Percentiles rank a stretch among this genome's conserved stretches.
These are phyloP conservation scores for Gymnodraco acuticeps DNA, from an alignment of 2,797 vertebrate species.

Conservation along the genomic window DNA sequence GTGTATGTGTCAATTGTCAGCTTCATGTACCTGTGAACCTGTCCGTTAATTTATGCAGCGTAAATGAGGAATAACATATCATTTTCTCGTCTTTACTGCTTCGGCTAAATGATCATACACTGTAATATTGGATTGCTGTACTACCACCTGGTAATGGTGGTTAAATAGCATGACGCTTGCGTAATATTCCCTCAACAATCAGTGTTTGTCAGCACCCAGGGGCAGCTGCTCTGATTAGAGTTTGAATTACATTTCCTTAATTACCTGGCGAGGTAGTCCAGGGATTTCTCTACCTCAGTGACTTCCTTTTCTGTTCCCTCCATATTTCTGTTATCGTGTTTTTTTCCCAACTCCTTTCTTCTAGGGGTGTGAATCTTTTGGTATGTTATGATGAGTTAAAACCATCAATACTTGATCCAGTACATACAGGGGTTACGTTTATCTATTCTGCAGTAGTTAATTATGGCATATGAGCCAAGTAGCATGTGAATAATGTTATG, in stretches of 20 bases:
- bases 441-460: no score
- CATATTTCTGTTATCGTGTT: conserved; percentile 1
- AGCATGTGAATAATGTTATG: no score
- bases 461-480: no score
- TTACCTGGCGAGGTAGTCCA: conserved; percentile 42
- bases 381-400: no score
- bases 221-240: conserved; percentile 46
- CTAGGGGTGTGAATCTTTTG: no score
- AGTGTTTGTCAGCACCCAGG: conserved; percentile 42
- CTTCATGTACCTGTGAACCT: conserved; percentile 59
- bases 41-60: conserved; percentile 53
- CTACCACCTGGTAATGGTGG: background rate
- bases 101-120: background rate
- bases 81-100: conserved; percentile 4
- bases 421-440: no score
- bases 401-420: no score
- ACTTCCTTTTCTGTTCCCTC: conserved; percentile 7
- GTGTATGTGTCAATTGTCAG: conserved; percentile 12
- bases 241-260: conserved; percentile 49
- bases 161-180: conserved; percentile 11
- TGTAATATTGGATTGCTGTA: background rate
- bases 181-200: conserved; percentile 48
- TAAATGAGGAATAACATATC: conserved; percentile 30
- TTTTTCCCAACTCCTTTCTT: conserved; percentile 8
- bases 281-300: conserved; percentile 26